Percentiles rank a stretch among this genome's conserved stretches.
Evolutionary conservation across 2,888 invertebrate genomes (phyloP).

Genomic region (Rhingia campestris): DNA sequence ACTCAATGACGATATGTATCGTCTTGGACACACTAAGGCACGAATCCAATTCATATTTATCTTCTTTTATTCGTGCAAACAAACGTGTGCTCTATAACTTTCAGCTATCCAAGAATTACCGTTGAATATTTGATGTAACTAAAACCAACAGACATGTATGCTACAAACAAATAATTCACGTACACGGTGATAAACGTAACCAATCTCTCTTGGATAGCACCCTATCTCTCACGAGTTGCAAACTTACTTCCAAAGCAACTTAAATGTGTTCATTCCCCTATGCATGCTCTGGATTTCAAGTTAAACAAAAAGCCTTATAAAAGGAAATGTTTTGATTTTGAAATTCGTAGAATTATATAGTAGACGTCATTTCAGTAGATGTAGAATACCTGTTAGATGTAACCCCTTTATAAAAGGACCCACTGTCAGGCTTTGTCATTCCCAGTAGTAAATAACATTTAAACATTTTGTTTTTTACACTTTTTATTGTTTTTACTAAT

Average conservation of each 20-base stretch:
- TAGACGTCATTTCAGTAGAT: no score
- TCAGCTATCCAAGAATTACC: slow-evolving; percentile 48
- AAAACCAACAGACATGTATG: slow-evolving; percentile 28
- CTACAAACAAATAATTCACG: slow-evolving; percentile 3
- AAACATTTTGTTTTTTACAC: neutral
- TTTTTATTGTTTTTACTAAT: slow-evolving; percentile 44
- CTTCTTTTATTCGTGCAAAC: slow-evolving; percentile 8
- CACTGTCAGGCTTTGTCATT: slow-evolving; percentile 27
- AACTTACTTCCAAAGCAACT: slow-evolving; percentile 40
- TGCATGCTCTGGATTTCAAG: slow-evolving; percentile 7
- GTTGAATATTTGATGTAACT: slow-evolving; percentile 22
- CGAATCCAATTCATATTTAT: slow-evolving; percentile 82
- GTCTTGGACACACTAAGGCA: slow-evolving; percentile 99
- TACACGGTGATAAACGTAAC: slow-evolving; percentile 16
- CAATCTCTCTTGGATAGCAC: slow-evolving; percentile 40
- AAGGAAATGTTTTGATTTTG: no score
- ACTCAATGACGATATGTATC: slow-evolving; percentile 95
- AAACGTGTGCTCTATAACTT: slow-evolving; percentile 27
- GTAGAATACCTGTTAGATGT: neutral
- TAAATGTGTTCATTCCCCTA: neutral
- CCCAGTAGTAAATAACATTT: slow-evolving; percentile 22
- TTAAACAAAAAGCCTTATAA: slow-evolving; percentile 28
- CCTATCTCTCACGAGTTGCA: slow-evolving; percentile 14
- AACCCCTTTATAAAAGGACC: slow-evolving; percentile 41
- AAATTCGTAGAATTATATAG: no score